phyloP scores from a whole-genome alignment of 1,140 invertebrate genomes.

The Cylas formicarius region DNA sequence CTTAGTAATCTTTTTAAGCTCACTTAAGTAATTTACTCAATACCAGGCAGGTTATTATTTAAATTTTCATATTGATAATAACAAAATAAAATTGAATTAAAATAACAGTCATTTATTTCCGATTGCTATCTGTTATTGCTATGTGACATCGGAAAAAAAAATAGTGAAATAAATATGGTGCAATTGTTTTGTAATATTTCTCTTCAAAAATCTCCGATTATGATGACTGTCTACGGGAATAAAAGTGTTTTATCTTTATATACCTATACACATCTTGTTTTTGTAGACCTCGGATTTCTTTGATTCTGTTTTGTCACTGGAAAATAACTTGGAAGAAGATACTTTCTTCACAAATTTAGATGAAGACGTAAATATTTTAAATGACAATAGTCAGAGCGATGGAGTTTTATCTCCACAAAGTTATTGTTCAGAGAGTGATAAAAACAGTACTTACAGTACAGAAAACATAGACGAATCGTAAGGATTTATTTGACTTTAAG shows the following conservation, averaged over 20 bases:
- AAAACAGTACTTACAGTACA: conserved; percentile 25
- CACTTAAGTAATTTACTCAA: no score
- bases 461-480: conserved; percentile 22
- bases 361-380: conserved; percentile 32
- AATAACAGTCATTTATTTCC: no score
- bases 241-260: no score
- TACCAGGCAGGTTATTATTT: no score
- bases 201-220: no score
- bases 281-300: conserved; percentile 41
- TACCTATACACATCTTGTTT: conserved; percentile 15
- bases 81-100: no score
- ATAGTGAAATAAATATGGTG: no score
- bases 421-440: conserved; percentile 34
- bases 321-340: conserved; percentile 34
- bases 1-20: no score
- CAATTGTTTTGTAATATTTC: no score
- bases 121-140: no score
- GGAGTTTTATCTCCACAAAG: conserved; percentile 30
- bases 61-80: no score
- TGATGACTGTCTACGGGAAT: conserved; percentile 9
- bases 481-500: conserved; percentile 6
- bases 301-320: conserved; percentile 37
- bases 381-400: conserved; percentile 33
- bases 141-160: no score
- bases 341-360: conserved; percentile 26